Evolutionary conservation across 2,113 vertebrate species (phyloP).

Genomic region (Urocitellus parryii): DNA sequence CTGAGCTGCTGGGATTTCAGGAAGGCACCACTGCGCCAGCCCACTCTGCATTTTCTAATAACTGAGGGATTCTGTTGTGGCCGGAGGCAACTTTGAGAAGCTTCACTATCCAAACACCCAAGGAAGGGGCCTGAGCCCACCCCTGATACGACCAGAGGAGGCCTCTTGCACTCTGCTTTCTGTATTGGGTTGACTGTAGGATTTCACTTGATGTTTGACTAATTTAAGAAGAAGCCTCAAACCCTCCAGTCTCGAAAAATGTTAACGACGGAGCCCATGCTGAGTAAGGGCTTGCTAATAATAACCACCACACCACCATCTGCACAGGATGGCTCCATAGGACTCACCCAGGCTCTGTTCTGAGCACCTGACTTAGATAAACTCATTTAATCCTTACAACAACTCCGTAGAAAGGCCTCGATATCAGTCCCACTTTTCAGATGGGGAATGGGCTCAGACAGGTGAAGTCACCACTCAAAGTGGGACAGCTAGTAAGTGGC

Average conservation of each 20-base stretch:
- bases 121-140: background rate
- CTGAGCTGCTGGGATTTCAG: background rate
- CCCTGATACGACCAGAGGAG: too few species aligned
- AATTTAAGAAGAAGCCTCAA: background rate
- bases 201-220: background rate
- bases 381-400: background rate
- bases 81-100: background rate
- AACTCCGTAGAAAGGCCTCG: background rate
- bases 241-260: background rate
- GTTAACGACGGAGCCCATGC: background rate
- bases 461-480: background rate
- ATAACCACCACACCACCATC: background rate
- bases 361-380: background rate
- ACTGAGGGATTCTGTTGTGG: background rate
- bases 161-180: background rate
- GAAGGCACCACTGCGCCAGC: rapidly evolving
- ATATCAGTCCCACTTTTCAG: background rate
- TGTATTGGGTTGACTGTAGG: background rate
- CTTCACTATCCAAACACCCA: too few species aligned
- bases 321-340: too few species aligned
- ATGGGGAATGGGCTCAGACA: background rate
- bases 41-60: background rate
- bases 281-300: background rate
- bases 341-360: background rate
- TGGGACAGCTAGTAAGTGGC: background rate